Base-by-base conservation (phyloP, 2,888 invertebrate genomes). In the Dorcus hopei region DNA sequence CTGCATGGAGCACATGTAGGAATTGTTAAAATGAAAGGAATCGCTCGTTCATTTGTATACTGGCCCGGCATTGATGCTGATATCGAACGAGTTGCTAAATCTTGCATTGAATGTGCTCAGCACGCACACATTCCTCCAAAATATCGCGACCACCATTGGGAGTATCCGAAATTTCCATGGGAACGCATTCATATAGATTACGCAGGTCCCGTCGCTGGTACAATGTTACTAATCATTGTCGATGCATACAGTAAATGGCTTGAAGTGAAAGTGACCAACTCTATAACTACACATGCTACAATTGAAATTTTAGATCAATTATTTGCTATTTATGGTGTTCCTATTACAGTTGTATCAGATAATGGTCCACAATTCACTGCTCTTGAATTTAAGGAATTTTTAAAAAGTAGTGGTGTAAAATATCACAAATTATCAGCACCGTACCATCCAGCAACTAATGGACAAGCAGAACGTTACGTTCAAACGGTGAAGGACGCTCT, bases 161-260 rank as follows among this genome's bases (percentile, higher is more conserved):
- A 14, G 14, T 26, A 26, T 26, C 26, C 26, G 4, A 26, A 26
- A 26, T 2, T 5, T 26, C 68, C 4, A 42, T 72, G 71, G 68
- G 54, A 63, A 42, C 49, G 70, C 9, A 41, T 74, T 6, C 74
- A 73, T 52, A 65, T 74, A 33, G 70, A 72, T 63, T 72, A 69
- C 58, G 69, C 70, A 54, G 69, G 71, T 60, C 71, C 71, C 39
- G 42, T 68, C n/a, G 49, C 45, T 8, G 62, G 57, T 8, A 60
- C 39, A 47, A 54, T 54, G 48, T 53, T 68, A 3, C 61, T 5
- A 73, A 62, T n/a, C n/a, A n/a, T n/a, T n/a, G n/a, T n/a, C n/a
- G n/a, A n/a, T 39, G 60, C 68, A 3, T 64, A 58, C 50, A 57
- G 11, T 5, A 68, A 64, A 59, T 69, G 66, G 67, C 43, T 65